These are phyloP conservation scores for Pterostichus madidus DNA, from an alignment of 2,888 invertebrate species.

Conservation along the genomic window DNA sequence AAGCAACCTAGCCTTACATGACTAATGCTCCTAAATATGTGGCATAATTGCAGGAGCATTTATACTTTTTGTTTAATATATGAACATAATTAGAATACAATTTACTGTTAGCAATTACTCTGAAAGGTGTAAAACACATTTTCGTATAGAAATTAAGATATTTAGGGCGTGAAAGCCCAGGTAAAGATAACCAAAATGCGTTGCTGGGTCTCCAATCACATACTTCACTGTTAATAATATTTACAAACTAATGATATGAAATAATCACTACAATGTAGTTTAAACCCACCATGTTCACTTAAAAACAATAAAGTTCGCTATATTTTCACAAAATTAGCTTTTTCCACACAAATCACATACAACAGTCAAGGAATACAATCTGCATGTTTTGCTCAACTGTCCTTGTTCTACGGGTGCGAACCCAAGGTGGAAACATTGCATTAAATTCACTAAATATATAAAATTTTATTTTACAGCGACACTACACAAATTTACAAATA, in stretches of 20 bases:
- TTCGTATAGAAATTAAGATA: constrained; percentile 17
- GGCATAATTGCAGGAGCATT: constrained; percentile 19
- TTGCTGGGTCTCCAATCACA: constrained; percentile 45
- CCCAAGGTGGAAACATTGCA: constrained; percentile 56
- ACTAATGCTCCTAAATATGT: constrained; percentile 62
- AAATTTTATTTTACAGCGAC: constrained; percentile 26
- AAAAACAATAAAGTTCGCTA: constrained; percentile 32
- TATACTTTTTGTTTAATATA: not conserved
- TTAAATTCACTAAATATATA: constrained; percentile 56
- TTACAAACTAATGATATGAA: not conserved
- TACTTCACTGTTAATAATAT: constrained; percentile 53
- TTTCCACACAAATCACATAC: constrained; percentile 55
- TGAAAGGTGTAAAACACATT: not conserved
- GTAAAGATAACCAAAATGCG: constrained; percentile 66
- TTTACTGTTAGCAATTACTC: not conserved
- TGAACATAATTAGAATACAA: not conserved
- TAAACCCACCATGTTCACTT: constrained; percentile 65
- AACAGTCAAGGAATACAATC: constrained; percentile 59
- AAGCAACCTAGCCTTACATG: constrained; percentile 66
- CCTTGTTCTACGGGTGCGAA: constrained; percentile 66
- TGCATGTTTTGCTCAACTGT: constrained; percentile 67
- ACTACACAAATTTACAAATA: not conserved
- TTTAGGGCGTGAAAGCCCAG: constrained; percentile 66
- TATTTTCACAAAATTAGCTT: constrained; percentile 55
- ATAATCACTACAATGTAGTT: not conserved